A percentile compares a stretch with the other conserved stretches of the same genome.
Evolutionary conservation across 2,113 vertebrate species (phyloP).

Genomic region (Lethenteron reissneri): DNA sequence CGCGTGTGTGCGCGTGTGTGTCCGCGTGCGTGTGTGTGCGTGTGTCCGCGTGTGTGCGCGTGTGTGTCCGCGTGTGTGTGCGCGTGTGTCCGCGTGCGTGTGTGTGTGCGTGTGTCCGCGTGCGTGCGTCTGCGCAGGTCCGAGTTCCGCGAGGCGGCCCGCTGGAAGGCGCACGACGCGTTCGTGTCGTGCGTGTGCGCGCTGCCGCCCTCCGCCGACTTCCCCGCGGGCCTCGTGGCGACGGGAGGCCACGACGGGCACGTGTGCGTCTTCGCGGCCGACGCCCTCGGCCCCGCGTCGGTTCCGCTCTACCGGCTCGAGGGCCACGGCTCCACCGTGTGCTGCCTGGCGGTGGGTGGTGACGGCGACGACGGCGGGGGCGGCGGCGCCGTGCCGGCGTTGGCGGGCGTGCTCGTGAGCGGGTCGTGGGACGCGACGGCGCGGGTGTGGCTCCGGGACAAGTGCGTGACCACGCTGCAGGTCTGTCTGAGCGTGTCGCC

Average conservation of each 20-base stretch:
- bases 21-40: no score
- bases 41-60: no score
- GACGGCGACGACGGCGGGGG: constrained; percentile 33
- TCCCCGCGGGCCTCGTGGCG: constrained; percentile 64
- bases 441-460: constrained; percentile 88
- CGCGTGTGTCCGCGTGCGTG: no score
- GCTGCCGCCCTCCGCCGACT: constrained; percentile 57
- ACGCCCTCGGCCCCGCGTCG: constrained; percentile 22
- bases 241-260: constrained; percentile 82
- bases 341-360: no score
- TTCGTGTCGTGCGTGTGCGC: constrained; percentile 87
- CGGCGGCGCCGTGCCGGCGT: constrained; percentile 42
- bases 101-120: no score
- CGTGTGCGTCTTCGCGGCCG: constrained; percentile 71
- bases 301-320: constrained; percentile 51
- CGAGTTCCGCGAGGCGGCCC: constrained; percentile 24
- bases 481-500: constrained; percentile 19
- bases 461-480: constrained; percentile 96
- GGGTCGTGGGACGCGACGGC: constrained; percentile 92
- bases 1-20: no score
- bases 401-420: constrained; percentile 77
- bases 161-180: constrained; percentile 71
- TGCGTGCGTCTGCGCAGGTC: no score
- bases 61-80: no score
- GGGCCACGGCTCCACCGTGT: constrained; percentile 37